A percentile compares a stretch with the other conserved stretches of the same genome.
Conservation (phyloP, 2,113 vertebrate genomes). For the Australoheros scitulus region DNA sequence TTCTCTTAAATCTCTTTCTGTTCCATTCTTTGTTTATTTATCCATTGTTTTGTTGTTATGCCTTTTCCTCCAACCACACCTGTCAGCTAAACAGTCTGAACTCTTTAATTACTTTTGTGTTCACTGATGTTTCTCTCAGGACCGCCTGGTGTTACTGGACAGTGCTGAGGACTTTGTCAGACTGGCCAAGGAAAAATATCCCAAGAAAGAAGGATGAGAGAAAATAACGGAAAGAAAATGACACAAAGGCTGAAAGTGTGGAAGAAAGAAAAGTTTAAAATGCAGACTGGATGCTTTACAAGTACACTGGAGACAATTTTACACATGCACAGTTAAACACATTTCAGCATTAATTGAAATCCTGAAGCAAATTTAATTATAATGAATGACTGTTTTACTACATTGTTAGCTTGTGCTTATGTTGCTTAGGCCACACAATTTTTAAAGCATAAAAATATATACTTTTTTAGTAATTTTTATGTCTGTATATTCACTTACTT, state of each 20-base stretch:
- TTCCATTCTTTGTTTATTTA: neutral
- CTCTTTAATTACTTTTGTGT: neutral
- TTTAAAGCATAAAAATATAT: neutral
- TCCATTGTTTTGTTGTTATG: neutral
- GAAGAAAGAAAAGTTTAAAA: neutral
- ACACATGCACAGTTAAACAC: neutral
- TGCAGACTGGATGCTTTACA: neutral
- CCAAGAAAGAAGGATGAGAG: conserved; percentile 71
- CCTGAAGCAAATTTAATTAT: neutral
- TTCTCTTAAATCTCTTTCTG: too few relatives aligned
- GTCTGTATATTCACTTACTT: neutral
- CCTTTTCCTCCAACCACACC: neutral
- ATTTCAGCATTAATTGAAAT: neutral
- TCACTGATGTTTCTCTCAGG: conserved; percentile 71
- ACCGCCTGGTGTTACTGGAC: conserved; percentile 89
- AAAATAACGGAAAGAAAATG: neutral
- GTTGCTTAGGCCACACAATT: neutral
- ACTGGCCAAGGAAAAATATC: conserved; percentile 85
- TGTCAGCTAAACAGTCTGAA: neutral
- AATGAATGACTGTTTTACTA: neutral
- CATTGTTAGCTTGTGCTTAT: neutral
- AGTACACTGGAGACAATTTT: neutral
- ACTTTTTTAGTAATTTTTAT: neutral
- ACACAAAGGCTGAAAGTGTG: neutral
- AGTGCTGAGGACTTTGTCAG: conserved; percentile 90